Evolutionary conservation across 2,113 vertebrate genomes (phyloP).

Genomic region (Accipiter virgatus): DNA sequence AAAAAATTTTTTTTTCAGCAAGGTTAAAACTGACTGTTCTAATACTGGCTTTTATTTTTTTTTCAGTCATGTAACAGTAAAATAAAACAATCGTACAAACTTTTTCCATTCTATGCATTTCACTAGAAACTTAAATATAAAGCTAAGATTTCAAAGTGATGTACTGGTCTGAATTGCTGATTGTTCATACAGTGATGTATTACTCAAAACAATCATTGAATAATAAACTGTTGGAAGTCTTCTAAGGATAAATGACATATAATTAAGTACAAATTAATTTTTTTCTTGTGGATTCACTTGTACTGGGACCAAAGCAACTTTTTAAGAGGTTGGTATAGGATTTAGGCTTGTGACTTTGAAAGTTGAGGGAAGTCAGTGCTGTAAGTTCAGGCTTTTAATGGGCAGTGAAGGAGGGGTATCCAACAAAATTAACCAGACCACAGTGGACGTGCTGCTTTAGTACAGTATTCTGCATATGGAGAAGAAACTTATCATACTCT

Average conservation of each 20-base stretch:
- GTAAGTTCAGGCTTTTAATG: background rate
- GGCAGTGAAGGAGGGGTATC: background rate
- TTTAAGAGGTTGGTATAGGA: background rate
- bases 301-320: background rate
- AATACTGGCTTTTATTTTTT: background rate
- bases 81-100: background rate
- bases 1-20: background rate
- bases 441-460: background rate
- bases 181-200: background rate
- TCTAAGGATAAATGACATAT: background rate
- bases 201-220: background rate
- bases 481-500: background rate
- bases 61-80: background rate
- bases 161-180: background rate
- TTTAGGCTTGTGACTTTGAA: background rate
- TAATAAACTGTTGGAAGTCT: background rate
- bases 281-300: background rate
- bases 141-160: background rate
- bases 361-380: background rate
- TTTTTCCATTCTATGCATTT: background rate
- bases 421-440: background rate
- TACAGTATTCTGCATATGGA: background rate
- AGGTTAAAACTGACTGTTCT: background rate
- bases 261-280: background rate
- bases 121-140: background rate